Base-by-base conservation (phyloP, 2,113 vertebrate genomes). In the Taxidea taxus region DNA sequence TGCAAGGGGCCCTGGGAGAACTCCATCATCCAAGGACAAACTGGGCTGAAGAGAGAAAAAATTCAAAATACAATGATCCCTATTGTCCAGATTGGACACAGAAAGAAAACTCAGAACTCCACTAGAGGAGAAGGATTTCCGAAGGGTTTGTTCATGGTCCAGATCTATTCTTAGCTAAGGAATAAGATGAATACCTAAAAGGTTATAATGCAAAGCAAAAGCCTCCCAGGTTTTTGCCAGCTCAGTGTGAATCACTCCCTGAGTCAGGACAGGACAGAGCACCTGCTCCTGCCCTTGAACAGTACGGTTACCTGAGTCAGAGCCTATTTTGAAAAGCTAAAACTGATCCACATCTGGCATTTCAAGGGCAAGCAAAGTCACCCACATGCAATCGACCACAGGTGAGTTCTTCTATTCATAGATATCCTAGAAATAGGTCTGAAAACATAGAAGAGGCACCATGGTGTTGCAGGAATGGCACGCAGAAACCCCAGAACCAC, bases 271-370 rank as follows among this genome's bases (percentile, higher is more conserved):
- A 94, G 93, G 90, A 95, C 90, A 72, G 3, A 4, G 64, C 47
- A 21, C 81, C 82, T 34, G 18, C 14, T 58, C 75, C 58, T 47
- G 90, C 64, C 94, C 96, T 97, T 95, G 87, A 92, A 81, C 58
- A 68, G 72, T 29, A 58, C 20, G 66, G 64, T 83, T 92, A 96
- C 97, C 96, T 97, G 96, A 97, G 90, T 97, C 98, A 97, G 68
- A 97, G 90, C n/a, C 96, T 97, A 82, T 95, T 97, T 88, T 95
- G 90, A 95, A 97, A 97, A 96, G 66, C 90, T 95, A 91, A 97
- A 96, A 81, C 87, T 47, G 68, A 90, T 96, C 93, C 93, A 83
- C 96, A 96, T 37, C 60, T 96, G 90, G 96, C 95, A 95, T 90
- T 75, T 81, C 92, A 89, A 97, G 92, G 93, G 47, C 20, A 1